Evolutionary conservation across 2,113 vertebrate genomes (phyloP).

Genomic region (Micronycteris hirsuta): DNA sequence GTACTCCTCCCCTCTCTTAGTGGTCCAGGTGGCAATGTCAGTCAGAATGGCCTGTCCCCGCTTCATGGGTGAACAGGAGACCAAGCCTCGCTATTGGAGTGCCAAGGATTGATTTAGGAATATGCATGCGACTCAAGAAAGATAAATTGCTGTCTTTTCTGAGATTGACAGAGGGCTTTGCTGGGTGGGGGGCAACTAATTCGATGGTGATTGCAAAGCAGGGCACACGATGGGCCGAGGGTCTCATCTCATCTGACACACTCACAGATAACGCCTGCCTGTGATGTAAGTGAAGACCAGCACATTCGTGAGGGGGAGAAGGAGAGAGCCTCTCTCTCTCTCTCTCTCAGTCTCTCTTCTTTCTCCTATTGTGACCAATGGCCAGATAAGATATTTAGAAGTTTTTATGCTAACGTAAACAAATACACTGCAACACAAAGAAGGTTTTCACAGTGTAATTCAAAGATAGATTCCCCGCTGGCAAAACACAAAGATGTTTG

Average conservation of each 20-base stretch:
- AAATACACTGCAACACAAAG: background rate
- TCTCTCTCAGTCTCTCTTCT: background rate
- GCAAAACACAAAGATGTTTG: background rate
- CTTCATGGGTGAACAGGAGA: background rate
- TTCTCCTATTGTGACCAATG: background rate
- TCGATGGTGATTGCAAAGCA: background rate
- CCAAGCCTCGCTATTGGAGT: background rate
- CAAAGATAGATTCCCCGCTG: background rate
- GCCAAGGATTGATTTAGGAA: background rate
- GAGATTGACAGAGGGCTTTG: background rate
- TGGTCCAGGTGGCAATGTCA: background rate
- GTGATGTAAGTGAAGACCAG: background rate
- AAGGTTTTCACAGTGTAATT: slow-evolving; percentile 25
- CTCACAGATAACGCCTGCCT: background rate
- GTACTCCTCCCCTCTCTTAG: background rate
- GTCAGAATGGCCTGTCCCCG: background rate
- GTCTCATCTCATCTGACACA: background rate
- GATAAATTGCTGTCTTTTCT: background rate
- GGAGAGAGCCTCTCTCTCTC: background rate
- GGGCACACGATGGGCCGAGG: background rate
- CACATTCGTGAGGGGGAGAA: background rate
- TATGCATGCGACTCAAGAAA: background rate
- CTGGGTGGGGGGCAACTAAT: background rate
- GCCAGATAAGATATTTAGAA: background rate
- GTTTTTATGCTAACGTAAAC: slow-evolving; percentile 15